Conservation (phyloP, 2,113 vertebrate genomes). For the Cyprinodon variegatus region DNA sequence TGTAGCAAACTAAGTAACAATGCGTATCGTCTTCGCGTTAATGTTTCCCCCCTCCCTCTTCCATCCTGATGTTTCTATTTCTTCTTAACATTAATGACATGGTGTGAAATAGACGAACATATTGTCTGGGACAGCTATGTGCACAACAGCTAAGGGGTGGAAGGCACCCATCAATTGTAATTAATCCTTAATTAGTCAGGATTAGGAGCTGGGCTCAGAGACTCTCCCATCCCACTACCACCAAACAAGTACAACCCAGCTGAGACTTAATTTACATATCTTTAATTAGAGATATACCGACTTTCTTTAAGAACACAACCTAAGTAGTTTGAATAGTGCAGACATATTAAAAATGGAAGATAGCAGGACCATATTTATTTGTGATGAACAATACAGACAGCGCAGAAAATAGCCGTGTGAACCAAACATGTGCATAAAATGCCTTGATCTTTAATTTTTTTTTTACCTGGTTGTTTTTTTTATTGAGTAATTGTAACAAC, state of each 20-base stretch:
- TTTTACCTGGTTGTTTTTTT: neutral
- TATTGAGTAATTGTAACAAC: neutral
- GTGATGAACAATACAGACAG: conserved; percentile 21
- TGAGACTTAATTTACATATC: conserved; percentile 82
- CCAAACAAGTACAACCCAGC: conserved; percentile 76
- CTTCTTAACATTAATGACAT: conserved; percentile 64
- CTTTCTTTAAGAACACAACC: conserved; percentile 63
- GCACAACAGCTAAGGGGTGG: conserved; percentile 68
- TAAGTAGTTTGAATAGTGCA: conserved; percentile 47
- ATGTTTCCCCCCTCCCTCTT: conserved; percentile 3
- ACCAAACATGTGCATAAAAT: neutral
- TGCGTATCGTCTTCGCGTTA: conserved; percentile 20
- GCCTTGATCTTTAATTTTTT: neutral
- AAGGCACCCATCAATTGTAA: conserved; percentile 83
- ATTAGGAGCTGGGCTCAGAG: conserved; percentile 76
- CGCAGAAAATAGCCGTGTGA: neutral
- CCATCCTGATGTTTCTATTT: conserved; percentile 62
- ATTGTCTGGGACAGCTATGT: conserved; percentile 59
- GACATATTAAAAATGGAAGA: conserved; percentile 45
- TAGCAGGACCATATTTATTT: conserved; percentile 31
- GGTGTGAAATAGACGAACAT: conserved; percentile 68
- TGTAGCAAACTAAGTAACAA: conserved; percentile 19
- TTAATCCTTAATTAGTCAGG: conserved; percentile 86
- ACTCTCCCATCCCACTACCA: conserved; percentile 67
- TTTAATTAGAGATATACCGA: conserved; percentile 79